phyloP scores from a whole-genome alignment of 2,113 vertebrate genomes.

The Sarotherodon lohbergeri region DNA sequence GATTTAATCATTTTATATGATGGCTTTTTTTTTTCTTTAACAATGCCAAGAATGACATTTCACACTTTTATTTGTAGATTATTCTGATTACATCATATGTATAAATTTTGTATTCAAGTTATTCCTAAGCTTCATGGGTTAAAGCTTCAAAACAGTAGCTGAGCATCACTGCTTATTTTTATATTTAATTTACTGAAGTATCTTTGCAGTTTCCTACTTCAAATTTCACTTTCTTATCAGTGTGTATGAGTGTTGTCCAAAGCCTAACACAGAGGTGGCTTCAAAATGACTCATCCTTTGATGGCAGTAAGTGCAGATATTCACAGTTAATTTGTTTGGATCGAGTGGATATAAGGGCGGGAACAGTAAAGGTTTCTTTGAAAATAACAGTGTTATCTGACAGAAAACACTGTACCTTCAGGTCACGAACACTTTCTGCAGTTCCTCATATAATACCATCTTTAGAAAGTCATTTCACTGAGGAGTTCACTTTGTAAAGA shows the following conservation, averaged over 20 bases:
- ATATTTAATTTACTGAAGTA: neutral
- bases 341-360: neutral
- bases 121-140: neutral
- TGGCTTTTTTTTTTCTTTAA: neutral
- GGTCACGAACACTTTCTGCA: neutral
- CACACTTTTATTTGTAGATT: neutral
- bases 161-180: neutral
- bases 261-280: neutral
- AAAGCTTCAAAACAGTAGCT: neutral
- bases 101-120: neutral
- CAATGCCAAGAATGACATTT: neutral
- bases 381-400: conserved; percentile 12
- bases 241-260: neutral
- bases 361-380: neutral
- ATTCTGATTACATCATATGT: neutral
- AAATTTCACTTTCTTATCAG: neutral
- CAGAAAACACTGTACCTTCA: neutral
- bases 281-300: conserved; percentile 8
- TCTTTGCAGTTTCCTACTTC: neutral
- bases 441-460: neutral
- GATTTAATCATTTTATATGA: neutral
- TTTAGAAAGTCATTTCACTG: neutral
- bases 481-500: neutral
- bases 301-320: neutral
- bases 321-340: conserved; percentile 14